Conservation (phyloP, 2,113 vertebrate genomes). For the Phyllopteryx taeniolatus region DNA sequence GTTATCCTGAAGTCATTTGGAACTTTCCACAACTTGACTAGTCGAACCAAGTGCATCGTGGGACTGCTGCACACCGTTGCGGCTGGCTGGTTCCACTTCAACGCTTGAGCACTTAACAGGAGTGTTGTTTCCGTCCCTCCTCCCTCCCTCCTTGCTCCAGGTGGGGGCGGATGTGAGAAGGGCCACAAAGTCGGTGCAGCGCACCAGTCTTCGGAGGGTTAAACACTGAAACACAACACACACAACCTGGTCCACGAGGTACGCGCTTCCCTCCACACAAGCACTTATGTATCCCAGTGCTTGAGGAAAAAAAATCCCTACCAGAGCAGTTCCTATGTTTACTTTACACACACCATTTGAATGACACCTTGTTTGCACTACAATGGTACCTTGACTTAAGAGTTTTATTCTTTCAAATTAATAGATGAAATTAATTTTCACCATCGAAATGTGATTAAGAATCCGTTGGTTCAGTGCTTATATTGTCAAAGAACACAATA, state of each 20-base stretch:
- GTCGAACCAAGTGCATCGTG: neutral
- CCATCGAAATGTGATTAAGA: no score
- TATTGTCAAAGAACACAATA: no score
- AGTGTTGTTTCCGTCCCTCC: constrained; percentile 59
- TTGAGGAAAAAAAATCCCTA: constrained; percentile 31
- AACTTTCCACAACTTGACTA: constrained; percentile 2
- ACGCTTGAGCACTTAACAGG: constrained; percentile 43
- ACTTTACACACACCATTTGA: constrained; percentile 16
- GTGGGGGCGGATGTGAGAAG: constrained; percentile 86
- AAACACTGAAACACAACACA: constrained; percentile 84
- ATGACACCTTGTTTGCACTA: neutral
- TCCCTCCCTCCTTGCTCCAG: constrained; percentile 69
- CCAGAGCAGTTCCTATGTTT: constrained; percentile 9
- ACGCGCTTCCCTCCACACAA: constrained; percentile 53
- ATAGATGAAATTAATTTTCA: no score
- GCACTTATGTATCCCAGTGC: constrained; percentile 58
- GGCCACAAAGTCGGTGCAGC: constrained; percentile 89
- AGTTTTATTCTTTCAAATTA: neutral
- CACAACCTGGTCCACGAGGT: constrained; percentile 68
- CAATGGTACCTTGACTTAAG: neutral
- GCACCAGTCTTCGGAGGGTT: constrained; percentile 88
- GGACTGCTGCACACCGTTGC: constrained; percentile 18
- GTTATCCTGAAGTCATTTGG: neutral
- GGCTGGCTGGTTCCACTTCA: constrained; percentile 20
- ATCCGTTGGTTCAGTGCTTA: no score